phyloP scores from a whole-genome alignment of 2,888 invertebrate species.

The Yponomeuta evonymella region DNA sequence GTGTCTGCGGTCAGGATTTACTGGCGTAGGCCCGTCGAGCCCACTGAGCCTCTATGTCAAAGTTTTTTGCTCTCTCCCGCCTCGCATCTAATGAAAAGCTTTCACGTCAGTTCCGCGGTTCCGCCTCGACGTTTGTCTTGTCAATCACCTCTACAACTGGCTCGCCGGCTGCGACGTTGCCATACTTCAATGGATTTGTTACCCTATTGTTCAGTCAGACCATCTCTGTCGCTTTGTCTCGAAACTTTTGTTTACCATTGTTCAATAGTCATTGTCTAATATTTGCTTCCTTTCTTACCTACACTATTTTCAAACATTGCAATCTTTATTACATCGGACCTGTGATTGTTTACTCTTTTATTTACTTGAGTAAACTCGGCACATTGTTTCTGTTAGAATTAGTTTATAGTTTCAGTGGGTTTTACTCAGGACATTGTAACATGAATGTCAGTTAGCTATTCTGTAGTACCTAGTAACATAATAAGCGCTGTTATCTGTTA shows the following conservation, averaged over 20 bases:
- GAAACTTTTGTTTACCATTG: conserved; percentile 65
- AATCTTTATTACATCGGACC: neutral
- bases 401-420: too few species aligned
- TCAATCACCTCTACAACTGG: conserved; percentile 47
- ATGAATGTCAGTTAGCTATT: too few species aligned
- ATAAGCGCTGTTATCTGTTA: neutral
- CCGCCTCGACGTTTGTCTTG: conserved; percentile 61
- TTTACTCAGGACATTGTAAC: too few species aligned
- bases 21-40: conserved; percentile 32
- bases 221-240: conserved; percentile 67
- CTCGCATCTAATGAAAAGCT: conserved; percentile 53
- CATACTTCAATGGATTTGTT: conserved; percentile 65
- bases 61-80: conserved; percentile 43
- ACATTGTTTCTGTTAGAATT: too few species aligned
- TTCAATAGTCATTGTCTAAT: conserved; percentile 27
- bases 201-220: conserved; percentile 59
- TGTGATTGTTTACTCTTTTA: neutral
- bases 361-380: neutral
- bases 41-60: conserved; percentile 36
- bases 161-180: conserved; percentile 38
- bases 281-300: neutral
- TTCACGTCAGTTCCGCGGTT: conserved; percentile 45
- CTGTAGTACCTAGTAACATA: neutral
- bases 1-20: conserved; percentile 43
- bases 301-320: neutral